Evolutionary conservation across 2,888 invertebrate species (phyloP).

Genomic region (Corbicula japonica): DNA sequence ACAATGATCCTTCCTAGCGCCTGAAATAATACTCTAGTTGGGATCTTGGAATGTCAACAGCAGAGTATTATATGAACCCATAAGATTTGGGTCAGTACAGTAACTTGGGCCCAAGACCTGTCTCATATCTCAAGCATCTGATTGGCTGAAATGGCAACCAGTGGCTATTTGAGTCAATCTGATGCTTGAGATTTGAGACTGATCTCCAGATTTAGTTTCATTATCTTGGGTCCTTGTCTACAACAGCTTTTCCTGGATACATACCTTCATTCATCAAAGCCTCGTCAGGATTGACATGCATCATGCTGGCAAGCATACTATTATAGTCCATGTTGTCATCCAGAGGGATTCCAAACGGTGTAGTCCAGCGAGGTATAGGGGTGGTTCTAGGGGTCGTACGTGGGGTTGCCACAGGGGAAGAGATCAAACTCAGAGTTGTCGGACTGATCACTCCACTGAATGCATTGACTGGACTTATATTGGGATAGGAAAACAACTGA

Average conservation of each 20-base stretch:
- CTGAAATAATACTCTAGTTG: no score
- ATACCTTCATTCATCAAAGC: conserved; percentile 90
- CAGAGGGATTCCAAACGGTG: conserved; percentile 92
- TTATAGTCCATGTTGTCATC: conserved; percentile 96
- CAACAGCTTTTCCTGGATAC: conserved; percentile 6
- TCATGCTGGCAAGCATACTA: conserved; percentile 91
- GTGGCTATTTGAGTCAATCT: no score
- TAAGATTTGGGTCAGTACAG: no score
- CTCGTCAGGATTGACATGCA: conserved; percentile 88
- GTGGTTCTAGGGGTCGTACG: conserved; percentile 90
- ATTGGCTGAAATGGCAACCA: no score
- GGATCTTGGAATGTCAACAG: no score
- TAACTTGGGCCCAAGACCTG: no score
- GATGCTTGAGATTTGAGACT: no score
- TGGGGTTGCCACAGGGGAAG: conserved; percentile 91
- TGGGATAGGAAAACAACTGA: conserved; percentile 97
- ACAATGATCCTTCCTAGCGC: no score
- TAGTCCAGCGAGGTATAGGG: conserved; percentile 92
- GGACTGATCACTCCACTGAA: conserved; percentile 95
- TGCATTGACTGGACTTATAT: conserved; percentile 93
- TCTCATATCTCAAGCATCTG: no score
- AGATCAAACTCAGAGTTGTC: conserved; percentile 94
- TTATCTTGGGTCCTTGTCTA: no score
- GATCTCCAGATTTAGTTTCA: no score
- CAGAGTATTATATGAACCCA: no score